Evolutionary conservation across 35 echinoderm and acorn worm species (phyloP).

Genomic region (Apostichopus japonicus): DNA sequence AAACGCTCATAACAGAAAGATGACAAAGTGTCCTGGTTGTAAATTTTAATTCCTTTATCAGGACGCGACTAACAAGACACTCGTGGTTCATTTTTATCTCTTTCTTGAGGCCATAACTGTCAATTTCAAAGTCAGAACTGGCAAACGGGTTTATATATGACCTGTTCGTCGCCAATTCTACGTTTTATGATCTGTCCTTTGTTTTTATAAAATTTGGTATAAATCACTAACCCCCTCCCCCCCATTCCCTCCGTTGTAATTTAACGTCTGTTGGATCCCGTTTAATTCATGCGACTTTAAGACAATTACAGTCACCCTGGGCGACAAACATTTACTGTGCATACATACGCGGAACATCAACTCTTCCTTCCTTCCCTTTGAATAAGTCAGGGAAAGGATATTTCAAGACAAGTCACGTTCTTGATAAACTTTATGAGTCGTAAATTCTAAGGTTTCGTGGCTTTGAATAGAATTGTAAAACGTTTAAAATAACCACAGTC

Average conservation of each 20-base stretch:
- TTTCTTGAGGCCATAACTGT: conserved; percentile 26
- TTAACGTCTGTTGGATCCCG: not conserved
- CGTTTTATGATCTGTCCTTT: conserved; percentile 43
- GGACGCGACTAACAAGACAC: conserved; percentile 45
- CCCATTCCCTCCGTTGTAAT: not conserved
- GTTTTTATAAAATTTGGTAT: conserved; percentile 45
- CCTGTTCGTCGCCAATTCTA: conserved; percentile 36
- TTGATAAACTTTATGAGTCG: conserved; percentile 42
- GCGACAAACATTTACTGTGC: conserved; percentile 54
- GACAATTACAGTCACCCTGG: conserved; percentile 34
- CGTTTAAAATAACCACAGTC: conserved; percentile 19
- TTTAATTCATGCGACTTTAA: conserved; percentile 26
- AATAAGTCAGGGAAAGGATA: not conserved
- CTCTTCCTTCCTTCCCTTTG: not conserved
- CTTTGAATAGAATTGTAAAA: conserved; percentile 10
- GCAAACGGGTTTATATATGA: conserved; percentile 45
- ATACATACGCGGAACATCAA: conserved; percentile 31
- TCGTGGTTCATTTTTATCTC: not conserved
- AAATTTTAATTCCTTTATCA: conserved; percentile 45
- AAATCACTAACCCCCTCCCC: not conserved
- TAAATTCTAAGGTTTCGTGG: conserved; percentile 17
- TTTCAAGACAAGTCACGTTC: conserved; percentile 40
- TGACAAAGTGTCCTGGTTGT: conserved; percentile 30
- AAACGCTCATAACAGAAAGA: conserved; percentile 41
- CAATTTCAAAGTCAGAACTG: conserved; percentile 12